These are phyloP conservation scores for Amblyornis subalaris DNA, from an alignment of 2,113 vertebrate genomes.

Conservation along the genomic window DNA sequence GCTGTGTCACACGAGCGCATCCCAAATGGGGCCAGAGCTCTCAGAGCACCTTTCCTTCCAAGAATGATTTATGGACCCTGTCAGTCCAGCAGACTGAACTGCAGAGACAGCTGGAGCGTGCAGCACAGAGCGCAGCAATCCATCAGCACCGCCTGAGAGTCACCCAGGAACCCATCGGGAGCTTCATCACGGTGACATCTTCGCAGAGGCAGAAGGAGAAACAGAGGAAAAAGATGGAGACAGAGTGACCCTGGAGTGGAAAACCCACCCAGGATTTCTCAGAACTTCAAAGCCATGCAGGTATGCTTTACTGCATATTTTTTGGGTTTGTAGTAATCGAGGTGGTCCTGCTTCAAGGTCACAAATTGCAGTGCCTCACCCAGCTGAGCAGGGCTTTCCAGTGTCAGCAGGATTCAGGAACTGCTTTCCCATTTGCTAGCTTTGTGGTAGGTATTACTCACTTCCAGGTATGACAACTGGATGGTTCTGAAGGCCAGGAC, in stretches of 20 bases:
- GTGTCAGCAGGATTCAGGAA: not conserved
- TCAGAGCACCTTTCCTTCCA: not conserved
- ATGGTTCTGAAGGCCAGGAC: not conserved
- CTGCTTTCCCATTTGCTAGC: not conserved
- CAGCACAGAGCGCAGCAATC: not conserved
- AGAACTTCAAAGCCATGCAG: not conserved
- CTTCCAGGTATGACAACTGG: not conserved
- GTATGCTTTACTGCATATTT: not conserved
- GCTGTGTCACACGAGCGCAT: not conserved
- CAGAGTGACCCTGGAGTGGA: not conserved
- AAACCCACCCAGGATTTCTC: not conserved
- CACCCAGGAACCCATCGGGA: not conserved
- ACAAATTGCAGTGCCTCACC: not conserved
- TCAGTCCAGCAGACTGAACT: slow-evolving; percentile 26
- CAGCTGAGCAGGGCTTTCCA: not conserved
- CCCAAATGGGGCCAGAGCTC: not conserved
- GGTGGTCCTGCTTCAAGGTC: not conserved
- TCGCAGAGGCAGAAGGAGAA: not conserved
- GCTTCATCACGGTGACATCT: not conserved
- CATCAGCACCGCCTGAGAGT: not conserved
- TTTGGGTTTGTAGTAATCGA: not conserved
- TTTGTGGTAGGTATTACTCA: not conserved
- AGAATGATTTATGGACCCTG: slow-evolving; percentile 63
- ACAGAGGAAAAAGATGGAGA: not conserved
- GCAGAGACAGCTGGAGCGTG: slow-evolving; percentile 5